phyloP scores from a whole-genome alignment of 1,140 invertebrate species.

The Parapsyche elsis region DNA sequence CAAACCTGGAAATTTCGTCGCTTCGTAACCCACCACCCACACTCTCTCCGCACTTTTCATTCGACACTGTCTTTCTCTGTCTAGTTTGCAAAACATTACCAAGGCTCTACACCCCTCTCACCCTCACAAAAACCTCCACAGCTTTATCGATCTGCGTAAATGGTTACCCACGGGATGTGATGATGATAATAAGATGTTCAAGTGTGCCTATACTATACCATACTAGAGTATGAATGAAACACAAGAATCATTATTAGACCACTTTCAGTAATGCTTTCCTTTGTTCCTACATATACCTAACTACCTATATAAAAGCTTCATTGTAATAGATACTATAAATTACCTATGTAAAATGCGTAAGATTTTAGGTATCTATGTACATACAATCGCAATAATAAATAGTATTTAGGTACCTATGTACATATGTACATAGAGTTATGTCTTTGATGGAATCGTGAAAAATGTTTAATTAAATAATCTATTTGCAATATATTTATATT shows the following conservation, averaged over 20 bases:
- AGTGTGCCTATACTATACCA: conserved; percentile 27
- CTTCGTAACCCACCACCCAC: background rate
- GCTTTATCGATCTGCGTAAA: conserved; percentile 45
- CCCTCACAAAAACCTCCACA: background rate
- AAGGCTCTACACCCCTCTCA: background rate
- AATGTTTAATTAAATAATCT: too few species aligned
- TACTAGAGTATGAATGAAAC: background rate
- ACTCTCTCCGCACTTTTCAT: background rate
- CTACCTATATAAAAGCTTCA: too few species aligned
- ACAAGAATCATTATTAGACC: background rate
- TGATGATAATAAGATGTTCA: conserved; percentile 47
- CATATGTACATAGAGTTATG: too few species aligned
- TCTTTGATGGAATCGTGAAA: too few species aligned
- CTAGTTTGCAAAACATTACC: background rate
- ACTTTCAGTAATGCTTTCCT: too few species aligned
- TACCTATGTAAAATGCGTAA: too few species aligned
- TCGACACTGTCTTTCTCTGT: background rate
- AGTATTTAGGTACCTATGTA: too few species aligned
- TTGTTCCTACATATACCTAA: too few species aligned
- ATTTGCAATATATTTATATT: too few species aligned
- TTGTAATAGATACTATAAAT: too few species aligned
- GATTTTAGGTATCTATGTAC: too few species aligned
- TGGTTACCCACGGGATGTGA: conserved; percentile 44
- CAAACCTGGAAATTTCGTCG: background rate
- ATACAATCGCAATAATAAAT: too few species aligned